Percentiles rank a stretch among this genome's conserved stretches.
Conservation (phyloP, 1,140 invertebrate species). For the Chlorops oryzae region DNA sequence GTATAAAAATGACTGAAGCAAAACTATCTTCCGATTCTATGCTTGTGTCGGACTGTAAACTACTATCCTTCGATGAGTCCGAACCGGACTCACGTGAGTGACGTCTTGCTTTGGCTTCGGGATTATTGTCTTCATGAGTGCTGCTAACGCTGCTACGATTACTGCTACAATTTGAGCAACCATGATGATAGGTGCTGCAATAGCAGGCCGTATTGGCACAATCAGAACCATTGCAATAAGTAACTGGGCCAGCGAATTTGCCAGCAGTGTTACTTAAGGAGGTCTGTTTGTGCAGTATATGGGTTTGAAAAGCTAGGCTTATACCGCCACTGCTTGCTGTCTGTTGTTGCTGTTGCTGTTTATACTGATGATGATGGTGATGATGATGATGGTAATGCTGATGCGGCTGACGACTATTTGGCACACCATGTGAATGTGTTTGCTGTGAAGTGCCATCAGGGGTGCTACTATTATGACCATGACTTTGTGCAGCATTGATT, state of each 20-base stretch:
- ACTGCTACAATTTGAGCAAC: constrained; percentile 12
- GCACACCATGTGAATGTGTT: constrained; percentile 10
- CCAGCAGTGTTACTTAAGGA: constrained; percentile 28
- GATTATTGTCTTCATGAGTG: constrained; percentile 21
- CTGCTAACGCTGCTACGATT: not conserved
- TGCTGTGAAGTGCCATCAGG: constrained; percentile 6
- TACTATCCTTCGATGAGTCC: constrained; percentile 86
- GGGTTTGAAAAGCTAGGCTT: not conserved
- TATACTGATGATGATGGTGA: constrained; percentile 9
- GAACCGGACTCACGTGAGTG: constrained; percentile 77
- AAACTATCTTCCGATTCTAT: constrained; percentile 89
- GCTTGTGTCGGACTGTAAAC: constrained; percentile 86
- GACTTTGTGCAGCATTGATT: not conserved
- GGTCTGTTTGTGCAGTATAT: constrained; percentile 8
- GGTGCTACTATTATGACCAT: not conserved
- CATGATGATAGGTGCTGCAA: constrained; percentile 39
- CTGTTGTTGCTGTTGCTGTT: constrained; percentile 6
- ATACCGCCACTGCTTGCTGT: constrained; percentile 20
- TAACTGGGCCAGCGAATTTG: constrained; percentile 30
- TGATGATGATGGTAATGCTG: constrained; percentile 14
- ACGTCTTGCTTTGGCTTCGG: constrained; percentile 53
- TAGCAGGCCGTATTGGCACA: constrained; percentile 30
- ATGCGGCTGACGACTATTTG: not conserved
- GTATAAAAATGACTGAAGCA: constrained; percentile 83
- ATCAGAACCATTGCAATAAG: constrained; percentile 33